Conservation (phyloP, 2,888 invertebrate genomes). For the Lepidochrysops patricia region DNA sequence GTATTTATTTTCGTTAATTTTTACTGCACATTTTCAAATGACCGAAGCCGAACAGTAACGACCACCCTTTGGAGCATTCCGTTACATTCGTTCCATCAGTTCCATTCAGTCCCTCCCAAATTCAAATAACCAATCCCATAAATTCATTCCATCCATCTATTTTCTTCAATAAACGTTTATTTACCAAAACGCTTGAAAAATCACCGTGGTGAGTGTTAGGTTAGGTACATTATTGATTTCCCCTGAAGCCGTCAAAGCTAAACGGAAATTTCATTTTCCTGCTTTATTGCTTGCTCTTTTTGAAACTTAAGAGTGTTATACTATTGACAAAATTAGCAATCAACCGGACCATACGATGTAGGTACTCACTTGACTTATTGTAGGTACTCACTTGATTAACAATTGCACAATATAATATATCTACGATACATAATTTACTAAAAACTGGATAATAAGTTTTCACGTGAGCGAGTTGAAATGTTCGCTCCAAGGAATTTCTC, state of each 20-base stretch:
- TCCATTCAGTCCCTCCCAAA: constrained; percentile 3
- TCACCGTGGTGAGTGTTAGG: not conserved
- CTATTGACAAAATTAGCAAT: too few relatives aligned
- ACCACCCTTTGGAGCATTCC: not conserved
- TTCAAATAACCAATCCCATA: constrained; percentile 8
- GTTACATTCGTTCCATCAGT: not conserved
- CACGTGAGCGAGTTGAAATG: not conserved
- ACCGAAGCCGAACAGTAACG: not conserved
- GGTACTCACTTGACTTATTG: too few relatives aligned
- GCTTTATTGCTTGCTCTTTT: not conserved
- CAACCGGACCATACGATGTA: too few relatives aligned
- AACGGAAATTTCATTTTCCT: not conserved
- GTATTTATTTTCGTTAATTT: too few relatives aligned
- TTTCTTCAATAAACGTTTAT: not conserved
- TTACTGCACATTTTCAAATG: not conserved
- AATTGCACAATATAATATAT: too few relatives aligned
- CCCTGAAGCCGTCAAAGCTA: not conserved
- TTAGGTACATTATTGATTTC: not conserved
- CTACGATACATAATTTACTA: too few relatives aligned
- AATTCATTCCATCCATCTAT: not conserved
- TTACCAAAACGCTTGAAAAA: not conserved
- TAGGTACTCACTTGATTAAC: too few relatives aligned
- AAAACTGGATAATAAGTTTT: not conserved
- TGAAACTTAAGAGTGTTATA: too few relatives aligned
- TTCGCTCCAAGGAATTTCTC: not conserved